Percentiles rank a stretch among this genome's conserved stretches.
phyloP scores from a whole-genome alignment of 2,113 vertebrate species.

The Sterrhoptilus dennistouni region DNA sequence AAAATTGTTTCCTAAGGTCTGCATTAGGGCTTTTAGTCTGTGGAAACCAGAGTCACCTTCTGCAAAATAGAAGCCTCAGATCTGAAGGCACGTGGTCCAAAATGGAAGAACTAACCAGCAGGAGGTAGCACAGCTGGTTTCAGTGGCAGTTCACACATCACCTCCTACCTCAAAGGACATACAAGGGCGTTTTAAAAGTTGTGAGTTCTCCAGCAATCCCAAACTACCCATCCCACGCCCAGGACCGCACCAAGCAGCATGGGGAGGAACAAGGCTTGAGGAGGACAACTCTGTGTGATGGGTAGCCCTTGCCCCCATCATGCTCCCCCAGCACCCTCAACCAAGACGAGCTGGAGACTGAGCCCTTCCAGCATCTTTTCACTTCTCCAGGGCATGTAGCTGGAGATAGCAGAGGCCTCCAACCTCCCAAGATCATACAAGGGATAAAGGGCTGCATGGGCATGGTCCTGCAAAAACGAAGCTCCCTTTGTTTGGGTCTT shows the following conservation, averaged over 20 bases:
- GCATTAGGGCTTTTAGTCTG: background rate
- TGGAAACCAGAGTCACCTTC: background rate
- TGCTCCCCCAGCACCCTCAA: background rate
- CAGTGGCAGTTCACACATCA: background rate
- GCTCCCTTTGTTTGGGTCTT: background rate
- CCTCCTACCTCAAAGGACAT: background rate
- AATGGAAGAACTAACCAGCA: background rate
- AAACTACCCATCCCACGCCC: background rate
- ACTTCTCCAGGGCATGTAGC: fast-evolving
- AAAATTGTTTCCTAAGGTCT: fast-evolving
- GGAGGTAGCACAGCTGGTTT: background rate
- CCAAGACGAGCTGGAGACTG: background rate
- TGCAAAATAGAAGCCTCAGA: background rate
- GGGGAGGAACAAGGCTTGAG: background rate
- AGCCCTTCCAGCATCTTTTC: background rate
- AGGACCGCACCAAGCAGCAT: background rate
- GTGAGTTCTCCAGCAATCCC: background rate
- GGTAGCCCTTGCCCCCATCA: background rate
- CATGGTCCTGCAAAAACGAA: background rate
- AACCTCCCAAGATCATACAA: background rate
- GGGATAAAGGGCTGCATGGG: background rate
- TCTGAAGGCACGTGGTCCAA: background rate
- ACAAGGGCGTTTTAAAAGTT: background rate
- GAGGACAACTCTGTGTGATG: background rate
- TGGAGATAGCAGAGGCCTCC: background rate